Base-by-base conservation (phyloP, 2,888 invertebrate genomes). In the Zaprionus bogoriensis region DNA sequence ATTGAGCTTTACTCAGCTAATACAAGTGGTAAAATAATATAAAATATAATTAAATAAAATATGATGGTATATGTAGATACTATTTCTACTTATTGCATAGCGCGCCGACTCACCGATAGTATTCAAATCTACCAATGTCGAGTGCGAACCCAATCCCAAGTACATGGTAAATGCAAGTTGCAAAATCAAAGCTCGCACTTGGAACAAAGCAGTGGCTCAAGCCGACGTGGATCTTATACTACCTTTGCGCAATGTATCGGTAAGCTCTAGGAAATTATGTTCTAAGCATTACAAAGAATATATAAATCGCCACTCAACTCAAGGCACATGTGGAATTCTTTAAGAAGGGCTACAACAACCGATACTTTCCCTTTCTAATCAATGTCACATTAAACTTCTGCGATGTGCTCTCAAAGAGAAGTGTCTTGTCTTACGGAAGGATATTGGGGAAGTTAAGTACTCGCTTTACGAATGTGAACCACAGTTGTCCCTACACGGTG, bases 351-450 rank as follows among this genome's bases (percentile, higher is more conserved):
- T 70, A 74, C 36, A 67, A 25, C 39, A 81, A 77, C 45, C 38
- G 51, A 4, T 77, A 61, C 25, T 55, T 67, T 32, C 78, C 78
- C 1, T 77, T 77, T 39, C 47, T 77, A 1, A 10, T 77, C 0
- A 50, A 77, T 32, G 47, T 62, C 4, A 4, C 3, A 0, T 2
- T 74, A 1, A 81, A 81, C n/a, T 1, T 66, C 0, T 77, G 77
- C 14, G 70, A 80, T 2, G 1, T 67, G 1, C 0, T 74, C 5
- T 25, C 66, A 0, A 62, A 42, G 6, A 45, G 54, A 19, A 68
- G 19, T 22, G 77, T 28, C 10, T n/a, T 46, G 3, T 27, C 70
- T 0, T 74, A 77, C 3, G 77, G 61, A 0, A 6, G 19, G 0
- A 44, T 77, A 0, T 1, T 38, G 3, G 9, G 22, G n/a, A 58